Evolutionary conservation across 2,797 vertebrate species (phyloP), one percentile per base, ranked within the genome.

Genomic region (Luscinia luscinia): DNA sequence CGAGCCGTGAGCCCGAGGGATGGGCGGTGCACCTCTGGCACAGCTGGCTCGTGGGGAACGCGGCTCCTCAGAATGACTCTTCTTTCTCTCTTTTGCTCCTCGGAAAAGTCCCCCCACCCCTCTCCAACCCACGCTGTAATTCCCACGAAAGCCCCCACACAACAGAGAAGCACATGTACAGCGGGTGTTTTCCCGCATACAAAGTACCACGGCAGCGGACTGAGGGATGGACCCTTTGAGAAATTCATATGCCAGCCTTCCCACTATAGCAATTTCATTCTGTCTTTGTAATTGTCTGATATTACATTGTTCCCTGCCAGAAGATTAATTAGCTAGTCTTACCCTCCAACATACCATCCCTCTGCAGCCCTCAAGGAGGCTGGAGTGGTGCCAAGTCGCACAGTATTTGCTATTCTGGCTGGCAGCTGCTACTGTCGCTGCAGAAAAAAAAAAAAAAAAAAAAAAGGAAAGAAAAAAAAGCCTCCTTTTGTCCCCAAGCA

Each of bases 221-320:
- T 54, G 87, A 96, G 78, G 93, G 93, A 96, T 64, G 88, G 82
- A 95, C 89, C 95, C 94, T 93, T 90, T 67, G 95, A 96, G 94
- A 92, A 94, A 97, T 96, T 83, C 84, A 32, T 91, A 87, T 89
- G 95, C 93, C 95, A 96, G 96, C 93, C 91, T 96, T 93, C 93
- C 92, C 84, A 58, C 94, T 94, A 94, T 92, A 88, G 89, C 96
- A 94, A 90, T 97, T 85, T 88, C 91, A 89, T 94, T 95, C 94
- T 85, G 94, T 88, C 93, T 84, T 74, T 93, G 96, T 96, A 96
- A 93, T 96, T 90, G 96, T 96, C 91, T 95, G 95, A 96, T 82
- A 97, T 96, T 97, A 97, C 96, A 95, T 96, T 96, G 96, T 97
- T 97, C 95, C 96, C 96, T 97, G 96, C 97, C 89, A 86, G 95